phyloP scores from a whole-genome alignment of 1,140 invertebrate genomes.

The Polypedilum vanderplanki region DNA sequence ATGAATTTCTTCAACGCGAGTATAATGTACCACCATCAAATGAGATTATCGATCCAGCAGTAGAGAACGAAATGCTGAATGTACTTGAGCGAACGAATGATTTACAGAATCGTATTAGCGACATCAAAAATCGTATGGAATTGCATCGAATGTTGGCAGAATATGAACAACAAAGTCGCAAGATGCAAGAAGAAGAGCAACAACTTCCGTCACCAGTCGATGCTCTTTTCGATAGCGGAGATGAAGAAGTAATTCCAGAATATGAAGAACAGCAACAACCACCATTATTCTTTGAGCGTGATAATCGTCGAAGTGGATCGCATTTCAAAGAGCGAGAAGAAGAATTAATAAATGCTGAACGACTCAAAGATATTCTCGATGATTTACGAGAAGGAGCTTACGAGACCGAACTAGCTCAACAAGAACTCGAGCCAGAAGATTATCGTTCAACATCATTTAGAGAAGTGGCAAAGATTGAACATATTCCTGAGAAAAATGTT shows the following conservation, averaged over 20 bases:
- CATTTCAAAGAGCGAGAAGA: slow-evolving; percentile 10
- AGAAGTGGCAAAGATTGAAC: slow-evolving; percentile 27
- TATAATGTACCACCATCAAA: slow-evolving; percentile 32
- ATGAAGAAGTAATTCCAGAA: background rate
- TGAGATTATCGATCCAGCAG: background rate
- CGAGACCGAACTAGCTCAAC: background rate
- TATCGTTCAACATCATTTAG: slow-evolving; percentile 22
- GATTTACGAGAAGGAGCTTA: background rate
- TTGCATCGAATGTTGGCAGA: slow-evolving; percentile 31
- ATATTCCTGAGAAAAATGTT: slow-evolving; percentile 8
- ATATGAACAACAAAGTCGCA: slow-evolving; percentile 26
- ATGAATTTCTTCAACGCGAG: slow-evolving; percentile 33
- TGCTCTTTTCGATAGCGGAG: background rate
- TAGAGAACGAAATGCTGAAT: background rate
- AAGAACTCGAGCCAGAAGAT: background rate
- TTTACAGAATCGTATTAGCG: slow-evolving; percentile 27
- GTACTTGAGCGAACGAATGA: slow-evolving; percentile 17
- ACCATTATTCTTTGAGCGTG: background rate
- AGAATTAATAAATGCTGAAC: slow-evolving; percentile 12
- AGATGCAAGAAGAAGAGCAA: background rate
- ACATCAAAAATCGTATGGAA: slow-evolving; percentile 32
- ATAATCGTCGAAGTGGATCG: background rate
- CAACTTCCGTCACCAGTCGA: background rate
- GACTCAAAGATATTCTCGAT: background rate
- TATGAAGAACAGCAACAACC: background rate